Base-by-base conservation (phyloP, 2,888 invertebrate species). In the Bembecia ichneumoniformis region DNA sequence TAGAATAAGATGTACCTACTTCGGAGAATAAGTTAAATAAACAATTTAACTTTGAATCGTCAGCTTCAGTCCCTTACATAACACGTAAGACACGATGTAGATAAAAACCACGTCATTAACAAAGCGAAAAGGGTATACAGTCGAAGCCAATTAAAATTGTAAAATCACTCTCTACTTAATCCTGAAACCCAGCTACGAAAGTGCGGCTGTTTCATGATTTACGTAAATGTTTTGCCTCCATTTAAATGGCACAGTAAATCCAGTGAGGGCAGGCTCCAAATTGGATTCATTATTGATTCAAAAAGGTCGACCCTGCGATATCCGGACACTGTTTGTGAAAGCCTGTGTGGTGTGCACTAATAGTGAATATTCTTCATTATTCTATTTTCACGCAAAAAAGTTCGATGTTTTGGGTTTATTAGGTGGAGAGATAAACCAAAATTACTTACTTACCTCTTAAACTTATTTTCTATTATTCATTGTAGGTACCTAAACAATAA, bases 211-310 rank as follows among this genome's bases (percentile, higher is more conserved):
- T 63, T 63, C 64, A 64, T 66, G 64, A 69, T 68, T 64, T 58
- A 61, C 64, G 64, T 64, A 68, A 70, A 70, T 68, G 66, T 69
- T 68, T 68, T 74, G 70, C 74, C 40, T 40, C 74, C 58, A 65
- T 59, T 62, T 64, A 67, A 72, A 72, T 67, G 63, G 14, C 40
- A 40, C 40, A 13, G 40, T 40, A 40, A 54, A 53, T 49, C 53
- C 54, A 36, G 65, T 64, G 66, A 69, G 66, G 68, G 40, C 60
- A 58, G 58, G 60, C 60, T 56, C 57, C 58, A 69, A 75, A 79
- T 78, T 79, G 74, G 69, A 77, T 77, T 78, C 77, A 77, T 79
- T 74, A 77, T 71, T 77, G 71, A 81, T 80, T 78, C 77, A 79
- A 67, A 72, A 72, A 74, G 78, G 77, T 77, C 74, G 74, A 64